Evolutionary conservation across 1,140 invertebrate genomes (phyloP).

Genomic region (Listronotus oregonensis): DNA sequence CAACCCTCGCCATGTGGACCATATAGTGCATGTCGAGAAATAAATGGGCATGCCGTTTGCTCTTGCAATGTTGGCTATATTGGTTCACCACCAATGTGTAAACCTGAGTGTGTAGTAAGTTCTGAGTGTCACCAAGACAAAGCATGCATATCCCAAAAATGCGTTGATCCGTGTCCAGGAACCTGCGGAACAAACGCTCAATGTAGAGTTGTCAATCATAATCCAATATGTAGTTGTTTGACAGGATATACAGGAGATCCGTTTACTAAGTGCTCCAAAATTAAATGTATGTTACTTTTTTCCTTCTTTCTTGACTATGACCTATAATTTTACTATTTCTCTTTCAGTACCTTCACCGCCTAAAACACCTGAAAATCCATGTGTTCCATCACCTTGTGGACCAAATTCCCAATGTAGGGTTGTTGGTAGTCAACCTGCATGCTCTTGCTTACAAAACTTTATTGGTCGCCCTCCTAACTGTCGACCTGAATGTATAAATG

Average conservation of each 20-base stretch:
- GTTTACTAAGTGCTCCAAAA: constrained; percentile 68
- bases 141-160: constrained; percentile 82
- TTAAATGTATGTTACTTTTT: constrained; percentile 47
- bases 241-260: constrained; percentile 79
- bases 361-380: constrained; percentile 62
- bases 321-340: constrained; percentile 26
- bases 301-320: constrained; percentile 27
- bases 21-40: constrained; percentile 76
- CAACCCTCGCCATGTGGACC: constrained; percentile 81
- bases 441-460: constrained; percentile 74
- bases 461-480: constrained; percentile 79
- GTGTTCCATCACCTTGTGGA: constrained; percentile 76
- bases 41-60: constrained; percentile 79
- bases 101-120: constrained; percentile 82
- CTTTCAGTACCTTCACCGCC: constrained; percentile 52
- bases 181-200: constrained; percentile 80
- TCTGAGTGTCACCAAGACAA: constrained; percentile 82
- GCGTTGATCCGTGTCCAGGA: constrained; percentile 79
- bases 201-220: constrained; percentile 83
- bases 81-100: constrained; percentile 77
- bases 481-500: constrained; percentile 75
- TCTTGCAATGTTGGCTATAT: constrained; percentile 76
- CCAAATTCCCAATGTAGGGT: constrained; percentile 77
- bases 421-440: constrained; percentile 71
- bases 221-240: constrained; percentile 79